Evolutionary conservation across 2,797 vertebrate species (phyloP).

Genomic region (Paguma larvata): DNA sequence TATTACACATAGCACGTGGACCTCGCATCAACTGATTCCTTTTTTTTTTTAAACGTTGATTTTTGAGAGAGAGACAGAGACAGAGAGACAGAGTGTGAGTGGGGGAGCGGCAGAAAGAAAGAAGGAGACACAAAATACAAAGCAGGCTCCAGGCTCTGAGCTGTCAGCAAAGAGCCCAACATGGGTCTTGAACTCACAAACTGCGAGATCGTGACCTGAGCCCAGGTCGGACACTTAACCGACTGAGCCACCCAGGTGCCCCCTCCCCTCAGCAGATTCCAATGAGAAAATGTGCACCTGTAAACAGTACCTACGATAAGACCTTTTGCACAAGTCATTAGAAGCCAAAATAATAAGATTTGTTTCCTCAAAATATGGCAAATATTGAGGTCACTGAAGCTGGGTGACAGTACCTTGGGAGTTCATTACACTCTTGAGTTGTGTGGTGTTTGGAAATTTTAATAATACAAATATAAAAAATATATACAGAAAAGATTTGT

Average conservation of each 20-base stretch:
- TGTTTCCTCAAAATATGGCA: neutral
- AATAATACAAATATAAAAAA: conserved; percentile 27
- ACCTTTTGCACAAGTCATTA: neutral
- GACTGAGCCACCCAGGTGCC: too few relatives aligned
- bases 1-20: neutral
- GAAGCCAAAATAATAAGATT: neutral
- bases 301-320: neutral
- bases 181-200: too few relatives aligned
- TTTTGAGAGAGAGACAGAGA: too few relatives aligned
- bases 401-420: neutral
- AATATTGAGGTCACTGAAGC: neutral
- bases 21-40: neutral
- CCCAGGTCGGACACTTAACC: too few relatives aligned
- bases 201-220: too few relatives aligned
- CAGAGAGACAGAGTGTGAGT: too few relatives aligned
- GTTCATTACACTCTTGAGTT: neutral
- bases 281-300: neutral
- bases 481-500: conserved; percentile 24
- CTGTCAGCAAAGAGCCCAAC: too few relatives aligned
- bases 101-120: too few relatives aligned
- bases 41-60: too few relatives aligned
- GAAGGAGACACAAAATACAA: too few relatives aligned
- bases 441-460: neutral
- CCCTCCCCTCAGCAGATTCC: neutral
- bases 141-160: too few relatives aligned